Evolutionary conservation across 2,797 vertebrate genomes (phyloP), one percentile per base, ranked within the genome.

Genomic region (Spea hammondii): DNA sequence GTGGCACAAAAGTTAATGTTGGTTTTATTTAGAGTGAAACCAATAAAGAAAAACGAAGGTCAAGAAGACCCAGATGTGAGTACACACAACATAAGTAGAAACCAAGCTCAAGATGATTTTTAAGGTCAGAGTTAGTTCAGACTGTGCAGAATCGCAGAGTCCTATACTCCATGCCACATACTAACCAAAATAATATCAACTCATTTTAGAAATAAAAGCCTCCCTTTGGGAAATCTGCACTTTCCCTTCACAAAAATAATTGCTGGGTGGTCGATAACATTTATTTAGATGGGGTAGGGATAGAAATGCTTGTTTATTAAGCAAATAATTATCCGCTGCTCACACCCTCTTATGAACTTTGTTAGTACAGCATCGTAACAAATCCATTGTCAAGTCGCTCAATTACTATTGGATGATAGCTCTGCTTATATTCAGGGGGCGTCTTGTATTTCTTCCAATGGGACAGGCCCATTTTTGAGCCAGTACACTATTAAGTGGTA

Each of bases 41-140:
- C 71, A 65, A 76, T 76, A 14, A 66, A 55, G 53, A 75, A 55
- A 6, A 55, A 7, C 17, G 49, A 12, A 65, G 79, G 79, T 76
- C 79, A 68, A 66, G 67, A 65, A 76, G 79, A 80, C 73, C 68
- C 53, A 80, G 68, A 71, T 70, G 67, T 54, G 64, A 75, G 17
- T 49, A 11, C 9, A 79, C 5, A 12, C 62, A 70, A 70, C 48
- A 46, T 74, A 50, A 70, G 60, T 80, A 68, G 73, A 80, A 80
- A 80, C 73, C 47, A 54, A 54, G 4, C 69, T 44, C 6, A 68
- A 4, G 9, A 70, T 54, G 55, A 1, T 44, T 65, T 76, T 72
- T 67, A 74, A 76, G 79, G 79, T 80, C 79, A 80, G 68, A 10
- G 10, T 59, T 49, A 68, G 79, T 76, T 80, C 73, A 80, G 13